Evolutionary conservation across 1,140 invertebrate species (phyloP), one percentile per base, ranked within the genome.

Genomic region (Drosophila quadrilineata): DNA sequence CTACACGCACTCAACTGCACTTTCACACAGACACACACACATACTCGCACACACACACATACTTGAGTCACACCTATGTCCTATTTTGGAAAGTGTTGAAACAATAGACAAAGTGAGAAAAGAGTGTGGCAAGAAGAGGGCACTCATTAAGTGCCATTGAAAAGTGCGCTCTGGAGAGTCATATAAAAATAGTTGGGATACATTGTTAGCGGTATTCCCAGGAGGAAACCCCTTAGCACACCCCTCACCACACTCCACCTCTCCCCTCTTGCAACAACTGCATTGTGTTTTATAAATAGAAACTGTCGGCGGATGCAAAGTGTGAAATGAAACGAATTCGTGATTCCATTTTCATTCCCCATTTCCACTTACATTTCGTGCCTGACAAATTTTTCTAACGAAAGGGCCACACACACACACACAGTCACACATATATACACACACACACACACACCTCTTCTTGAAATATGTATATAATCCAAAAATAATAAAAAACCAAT

Each of bases 101-200:
- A 67, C 64, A 67, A 67, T 62, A 49, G 57, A n/a, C n/a, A n/a
- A n/a, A n/a, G n/a, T n/a, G n/a, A n/a, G n/a, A n/a, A n/a, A n/a
- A n/a, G n/a, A n/a, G n/a, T n/a, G n/a, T n/a, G n/a, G n/a, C n/a
- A n/a, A n/a, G n/a, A n/a, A n/a, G n/a, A 22, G 49, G 21, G 65
- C 45, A 10, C 63, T 63, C 59, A 50, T 62, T 68, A 68, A 63
- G 58, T 63, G 65, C 22, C 45, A 50, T 59, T 48, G 59, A 59
- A 56, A 68, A 69, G 59, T 77, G 74, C 48, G 54, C 64, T 48
- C 58, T 9, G 3, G 58, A 62, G 57, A 62, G 6, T 22, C 33
- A 24, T 45, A 26, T 63, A 67, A 67, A 62, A 67, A 67, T 62
- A 62, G 64, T 63, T 62, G 48, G 33, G 56, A 45, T 66, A 31